Evolutionary conservation across 2,888 invertebrate genomes (phyloP).

Genomic region (Thereva unica): DNA sequence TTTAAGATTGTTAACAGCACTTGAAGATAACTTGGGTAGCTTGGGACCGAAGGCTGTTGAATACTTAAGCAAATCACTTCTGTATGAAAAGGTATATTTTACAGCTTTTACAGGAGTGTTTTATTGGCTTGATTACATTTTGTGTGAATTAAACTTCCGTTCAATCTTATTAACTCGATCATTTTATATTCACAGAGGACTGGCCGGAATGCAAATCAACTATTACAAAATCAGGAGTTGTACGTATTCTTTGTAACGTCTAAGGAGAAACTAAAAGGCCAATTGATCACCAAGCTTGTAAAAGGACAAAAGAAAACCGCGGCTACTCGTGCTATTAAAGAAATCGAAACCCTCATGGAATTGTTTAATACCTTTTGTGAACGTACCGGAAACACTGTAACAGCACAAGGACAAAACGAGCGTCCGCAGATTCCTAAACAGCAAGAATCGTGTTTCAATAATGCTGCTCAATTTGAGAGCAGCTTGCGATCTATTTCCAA

Average conservation of each 20-base stretch:
- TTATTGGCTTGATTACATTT: too few species aligned
- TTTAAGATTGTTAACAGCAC: conserved; percentile 39
- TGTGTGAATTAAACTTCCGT: background rate
- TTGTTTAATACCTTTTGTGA: conserved; percentile 12
- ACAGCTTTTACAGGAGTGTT: too few species aligned
- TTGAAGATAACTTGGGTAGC: conserved; percentile 41
- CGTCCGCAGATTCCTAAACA: conserved; percentile 5
- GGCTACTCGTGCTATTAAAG: conserved; percentile 9
- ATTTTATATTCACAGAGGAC: conserved; percentile 30
- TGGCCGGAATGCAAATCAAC: conserved; percentile 32
- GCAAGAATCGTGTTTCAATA: background rate
- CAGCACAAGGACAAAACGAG: too few species aligned
- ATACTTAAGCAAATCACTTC: conserved; percentile 37
- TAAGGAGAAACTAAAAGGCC: conserved; percentile 31
- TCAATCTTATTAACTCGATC: conserved; percentile 1
- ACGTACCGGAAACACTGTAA: background rate
- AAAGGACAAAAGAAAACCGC: conserved; percentile 8
- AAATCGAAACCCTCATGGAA: conserved; percentile 17
- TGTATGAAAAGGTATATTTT: conserved; percentile 38
- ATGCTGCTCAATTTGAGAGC: too few species aligned
- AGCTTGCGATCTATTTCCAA: too few species aligned
- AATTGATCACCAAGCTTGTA: conserved; percentile 21
- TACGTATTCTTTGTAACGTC: conserved; percentile 28
- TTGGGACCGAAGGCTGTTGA: conserved; percentile 41
- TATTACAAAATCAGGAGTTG: conserved; percentile 18